These are phyloP conservation scores for Drosophila leonis DNA, from an alignment of 2,888 invertebrate species.

Conservation along the genomic window DNA sequence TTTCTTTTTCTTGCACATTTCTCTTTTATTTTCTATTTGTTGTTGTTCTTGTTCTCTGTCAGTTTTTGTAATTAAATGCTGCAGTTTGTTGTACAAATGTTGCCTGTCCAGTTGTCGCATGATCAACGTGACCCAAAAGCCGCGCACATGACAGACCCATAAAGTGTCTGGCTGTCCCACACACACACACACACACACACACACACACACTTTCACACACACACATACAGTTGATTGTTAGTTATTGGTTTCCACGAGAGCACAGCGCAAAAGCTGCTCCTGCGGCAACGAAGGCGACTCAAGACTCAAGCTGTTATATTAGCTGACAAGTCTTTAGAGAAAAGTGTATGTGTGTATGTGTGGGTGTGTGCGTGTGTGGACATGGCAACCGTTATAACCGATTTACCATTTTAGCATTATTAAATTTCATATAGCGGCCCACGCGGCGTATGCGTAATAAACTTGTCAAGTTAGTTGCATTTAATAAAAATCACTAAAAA, in stretches of 20 bases:
- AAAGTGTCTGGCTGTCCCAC: constrained; percentile 55
- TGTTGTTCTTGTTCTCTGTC: constrained; percentile 25
- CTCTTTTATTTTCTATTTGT: constrained; percentile 1
- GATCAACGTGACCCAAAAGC: constrained; percentile 73
- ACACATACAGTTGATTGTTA: constrained; percentile 68
- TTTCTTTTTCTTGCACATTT: background rate
- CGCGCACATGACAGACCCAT: constrained; percentile 66
- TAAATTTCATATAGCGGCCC: constrained; percentile 59
- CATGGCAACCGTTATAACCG: constrained; percentile 48
- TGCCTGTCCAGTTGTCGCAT: constrained; percentile 51
- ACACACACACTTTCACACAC: constrained; percentile 1
- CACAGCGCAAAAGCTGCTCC: constrained; percentile 35
- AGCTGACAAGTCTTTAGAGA: constrained; percentile 60
- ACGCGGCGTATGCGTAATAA: constrained; percentile 76
- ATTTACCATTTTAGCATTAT: constrained; percentile 55
- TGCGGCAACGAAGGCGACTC: constrained; percentile 20
- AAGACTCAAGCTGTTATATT: constrained; percentile 77
- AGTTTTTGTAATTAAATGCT: constrained; percentile 71
- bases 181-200: constrained; percentile 10
- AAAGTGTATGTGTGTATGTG: background rate
- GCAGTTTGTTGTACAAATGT: constrained; percentile 69
- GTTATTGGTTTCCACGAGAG: constrained; percentile 67
- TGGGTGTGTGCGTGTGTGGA: constrained; percentile 7
- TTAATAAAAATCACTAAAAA: constrained; percentile 78
- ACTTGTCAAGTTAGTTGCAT: constrained; percentile 75